Evolutionary conservation across 2,888 invertebrate genomes (phyloP).

Genomic region (Pammene aurita): DNA sequence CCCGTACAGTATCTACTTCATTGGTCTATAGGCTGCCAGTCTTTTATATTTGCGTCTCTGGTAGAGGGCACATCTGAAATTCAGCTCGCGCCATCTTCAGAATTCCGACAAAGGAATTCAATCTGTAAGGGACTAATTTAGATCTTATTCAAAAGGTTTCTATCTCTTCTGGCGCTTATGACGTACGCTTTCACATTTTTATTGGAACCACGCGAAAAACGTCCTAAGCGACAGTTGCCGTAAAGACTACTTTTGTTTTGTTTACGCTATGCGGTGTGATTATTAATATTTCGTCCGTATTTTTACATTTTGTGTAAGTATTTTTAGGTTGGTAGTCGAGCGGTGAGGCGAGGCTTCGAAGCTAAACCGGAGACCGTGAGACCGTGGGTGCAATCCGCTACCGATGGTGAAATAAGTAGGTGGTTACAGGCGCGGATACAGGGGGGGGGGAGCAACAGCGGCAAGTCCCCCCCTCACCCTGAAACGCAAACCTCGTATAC

Average conservation of each 20-base stretch:
- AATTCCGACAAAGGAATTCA: slow-evolving; percentile 53
- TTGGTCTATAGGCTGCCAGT: too few species aligned
- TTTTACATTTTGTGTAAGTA: slow-evolving; percentile 3
- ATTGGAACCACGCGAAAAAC: background rate
- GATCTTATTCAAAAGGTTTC: slow-evolving; percentile 29
- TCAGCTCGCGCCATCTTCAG: slow-evolving; percentile 48
- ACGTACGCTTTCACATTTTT: background rate
- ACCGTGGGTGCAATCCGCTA: too few species aligned
- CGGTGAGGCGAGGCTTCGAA: background rate
- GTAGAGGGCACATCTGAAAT: slow-evolving; percentile 37
- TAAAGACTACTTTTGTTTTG: background rate
- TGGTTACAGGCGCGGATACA: too few species aligned
- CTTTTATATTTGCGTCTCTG: background rate
- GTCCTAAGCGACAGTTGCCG: background rate
- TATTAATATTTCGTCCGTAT: slow-evolving; percentile 6
- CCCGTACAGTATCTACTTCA: too few species aligned
- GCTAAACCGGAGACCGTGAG: too few species aligned
- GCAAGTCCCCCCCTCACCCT: too few species aligned
- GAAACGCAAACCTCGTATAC: too few species aligned
- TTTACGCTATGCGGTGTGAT: slow-evolving; percentile 11
- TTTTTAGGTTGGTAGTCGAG: background rate
- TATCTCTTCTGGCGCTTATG: slow-evolving; percentile 12
- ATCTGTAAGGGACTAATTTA: slow-evolving; percentile 51
- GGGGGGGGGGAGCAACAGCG: too few species aligned
- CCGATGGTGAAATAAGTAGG: too few species aligned